phyloP scores from a whole-genome alignment of 2,113 vertebrate genomes.

The Nothoprocta pentlandii region DNA sequence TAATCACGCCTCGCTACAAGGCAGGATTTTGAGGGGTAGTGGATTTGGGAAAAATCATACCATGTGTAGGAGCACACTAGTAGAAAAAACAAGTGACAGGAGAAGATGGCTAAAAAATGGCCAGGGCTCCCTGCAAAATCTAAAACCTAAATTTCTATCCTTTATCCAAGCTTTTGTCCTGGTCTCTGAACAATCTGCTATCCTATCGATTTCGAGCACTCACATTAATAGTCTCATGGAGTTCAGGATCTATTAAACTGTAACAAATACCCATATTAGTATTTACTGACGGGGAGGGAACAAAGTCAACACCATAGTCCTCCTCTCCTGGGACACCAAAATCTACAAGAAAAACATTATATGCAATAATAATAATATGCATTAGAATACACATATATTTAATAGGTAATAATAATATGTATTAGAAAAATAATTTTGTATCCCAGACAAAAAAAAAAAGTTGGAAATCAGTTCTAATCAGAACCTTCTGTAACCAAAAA shows the following conservation, averaged over 20 bases:
- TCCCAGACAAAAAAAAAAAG: too few species aligned
- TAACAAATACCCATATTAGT: background rate
- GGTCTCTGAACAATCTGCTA: background rate
- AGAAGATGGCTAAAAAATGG: background rate
- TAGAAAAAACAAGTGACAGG: background rate
- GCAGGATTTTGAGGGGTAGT: background rate
- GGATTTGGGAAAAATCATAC: background rate
- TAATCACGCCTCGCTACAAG: background rate
- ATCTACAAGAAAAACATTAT: too few species aligned
- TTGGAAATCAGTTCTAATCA: too few species aligned
- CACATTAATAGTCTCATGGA: background rate
- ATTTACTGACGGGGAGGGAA: background rate
- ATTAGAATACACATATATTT: too few species aligned
- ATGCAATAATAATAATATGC: too few species aligned
- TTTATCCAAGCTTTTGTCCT: background rate
- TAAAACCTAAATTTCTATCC: background rate
- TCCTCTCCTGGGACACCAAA: too few species aligned
- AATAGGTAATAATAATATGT: too few species aligned
- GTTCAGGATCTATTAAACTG: background rate
- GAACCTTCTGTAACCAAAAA: too few species aligned
- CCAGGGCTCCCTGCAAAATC: background rate
- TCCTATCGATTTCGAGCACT: background rate
- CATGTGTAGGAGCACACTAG: fast-evolving
- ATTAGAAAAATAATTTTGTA: too few species aligned
- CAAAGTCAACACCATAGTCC: too few species aligned